Base-by-base conservation (phyloP, 2,113 vertebrate genomes). In the Leucopsar rothschildi region DNA sequence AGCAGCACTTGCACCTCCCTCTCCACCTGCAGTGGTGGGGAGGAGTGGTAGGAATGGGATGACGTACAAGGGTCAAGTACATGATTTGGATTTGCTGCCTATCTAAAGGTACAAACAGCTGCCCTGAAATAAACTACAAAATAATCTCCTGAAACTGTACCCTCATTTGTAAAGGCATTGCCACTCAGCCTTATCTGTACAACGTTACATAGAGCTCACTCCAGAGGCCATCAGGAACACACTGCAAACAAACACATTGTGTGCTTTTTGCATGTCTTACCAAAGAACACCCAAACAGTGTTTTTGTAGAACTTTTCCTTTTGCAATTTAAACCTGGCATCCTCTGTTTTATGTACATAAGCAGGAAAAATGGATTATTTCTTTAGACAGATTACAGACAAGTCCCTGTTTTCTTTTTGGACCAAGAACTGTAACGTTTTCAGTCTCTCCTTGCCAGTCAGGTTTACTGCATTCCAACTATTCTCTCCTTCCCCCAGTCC, bases 11-110 rank as follows among this genome's bases (percentile, higher is more conserved):
- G 35, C 56, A 91, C 47, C 42, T 89, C 66, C 40, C 25, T 79
- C 50, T 64, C 27, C 40, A 86, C 3, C 60, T 68, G 45, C 82
- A 71, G 16, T 11, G 27, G 17, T 42, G 35, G 59, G n/a, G 11
- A 19, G 56, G 63, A 71, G 28, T 3, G 4, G 7, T 59, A 53
- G 40, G 28, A 81, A 69, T 0, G 3, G 14, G 33, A 45, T 39
- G 40, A 57, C 2, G 10, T 6, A 15, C 13, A 42, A 12, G 0
- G 0, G 37, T 39, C 52, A 50, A 44, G 20, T 20, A 55, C 11
- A 22, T 1, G 2, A 79, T 25, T 71, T 68, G 55, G 47, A 49
- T 31, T 37, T 60, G n/a, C 37, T 68, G 31, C 72, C 63, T 42
- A 31, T n/a, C 20, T 77, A 60, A 79, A 95, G 55, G 68, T 66